Evolutionary conservation across 1,140 invertebrate genomes (phyloP).

Genomic region (Drosophila littoralis): DNA sequence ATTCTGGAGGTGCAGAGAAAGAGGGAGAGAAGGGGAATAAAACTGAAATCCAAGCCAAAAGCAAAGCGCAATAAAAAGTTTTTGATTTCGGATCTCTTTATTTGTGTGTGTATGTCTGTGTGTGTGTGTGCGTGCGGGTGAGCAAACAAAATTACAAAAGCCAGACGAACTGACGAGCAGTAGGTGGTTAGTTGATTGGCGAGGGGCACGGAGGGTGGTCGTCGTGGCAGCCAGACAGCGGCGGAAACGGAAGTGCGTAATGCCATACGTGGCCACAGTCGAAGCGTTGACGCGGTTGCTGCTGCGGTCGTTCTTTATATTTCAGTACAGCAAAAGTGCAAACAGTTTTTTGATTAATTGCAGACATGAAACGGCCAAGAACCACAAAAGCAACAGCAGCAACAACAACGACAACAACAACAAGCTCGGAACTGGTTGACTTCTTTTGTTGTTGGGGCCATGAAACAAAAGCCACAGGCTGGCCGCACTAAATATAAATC

Average conservation of each 20-base stretch:
- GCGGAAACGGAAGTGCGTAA: conserved; percentile 79
- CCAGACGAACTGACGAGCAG: neutral
- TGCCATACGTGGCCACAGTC: conserved; percentile 67
- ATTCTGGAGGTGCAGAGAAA: neutral
- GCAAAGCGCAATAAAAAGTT: conserved; percentile 74
- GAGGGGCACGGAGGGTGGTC: neutral
- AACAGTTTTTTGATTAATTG: conserved; percentile 78
- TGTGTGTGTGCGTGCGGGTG: conserved; percentile 42
- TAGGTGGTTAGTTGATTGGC: neutral
- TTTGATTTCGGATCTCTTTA: conserved; percentile 68
- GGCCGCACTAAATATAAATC: conserved; percentile 64
- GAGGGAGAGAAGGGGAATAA: neutral
- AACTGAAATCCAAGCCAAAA: conserved; percentile 21
- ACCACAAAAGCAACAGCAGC: conserved; percentile 19
- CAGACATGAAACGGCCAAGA: conserved; percentile 48
- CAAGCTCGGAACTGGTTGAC: neutral
- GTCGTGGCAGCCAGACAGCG: conserved; percentile 14
- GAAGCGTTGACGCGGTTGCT: conserved; percentile 17
- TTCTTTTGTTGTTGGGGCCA: conserved; percentile 48
- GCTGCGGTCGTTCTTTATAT: conserved; percentile 29
- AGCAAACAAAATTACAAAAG: conserved; percentile 59
- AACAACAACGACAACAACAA: conserved; percentile 8
- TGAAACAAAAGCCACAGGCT: conserved; percentile 67
- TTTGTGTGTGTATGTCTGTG: conserved; percentile 45
- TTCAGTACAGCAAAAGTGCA: conserved; percentile 58